These are phyloP conservation scores for Gallinago paraguaiae DNA, from an alignment of 2,113 vertebrate genomes.

Conservation along the genomic window DNA sequence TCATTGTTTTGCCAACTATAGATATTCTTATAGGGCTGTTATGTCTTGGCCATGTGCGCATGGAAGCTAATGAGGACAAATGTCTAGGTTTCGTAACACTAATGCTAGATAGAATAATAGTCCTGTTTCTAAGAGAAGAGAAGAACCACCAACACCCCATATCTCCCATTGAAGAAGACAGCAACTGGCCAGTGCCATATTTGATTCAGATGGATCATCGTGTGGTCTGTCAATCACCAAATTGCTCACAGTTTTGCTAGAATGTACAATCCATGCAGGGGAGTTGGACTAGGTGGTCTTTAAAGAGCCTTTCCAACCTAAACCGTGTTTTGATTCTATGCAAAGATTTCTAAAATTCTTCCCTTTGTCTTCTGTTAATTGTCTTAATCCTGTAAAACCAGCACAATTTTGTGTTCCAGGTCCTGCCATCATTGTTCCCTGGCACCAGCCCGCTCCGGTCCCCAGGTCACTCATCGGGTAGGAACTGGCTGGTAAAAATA, in stretches of 20 bases:
- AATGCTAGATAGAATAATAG: neutral
- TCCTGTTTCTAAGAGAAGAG: neutral
- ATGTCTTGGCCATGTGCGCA: neutral
- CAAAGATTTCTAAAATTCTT: neutral
- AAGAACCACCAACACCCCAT: neutral
- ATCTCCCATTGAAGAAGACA: neutral
- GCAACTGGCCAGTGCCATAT: neutral
- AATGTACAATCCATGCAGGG: neutral
- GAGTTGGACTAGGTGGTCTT: neutral
- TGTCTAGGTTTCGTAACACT: neutral
- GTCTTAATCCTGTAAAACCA: neutral
- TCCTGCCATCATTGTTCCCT: neutral
- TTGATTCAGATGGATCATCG: neutral
- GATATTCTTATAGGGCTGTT: neutral
- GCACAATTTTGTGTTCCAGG: neutral
- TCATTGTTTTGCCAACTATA: constrained; percentile 45
- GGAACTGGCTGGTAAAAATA: neutral
- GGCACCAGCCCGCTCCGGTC: neutral
- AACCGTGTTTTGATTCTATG: neutral
- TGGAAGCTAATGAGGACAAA: neutral
- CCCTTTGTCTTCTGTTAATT: neutral
- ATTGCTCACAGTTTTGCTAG: neutral
- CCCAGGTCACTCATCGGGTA: neutral
- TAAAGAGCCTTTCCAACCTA: neutral
- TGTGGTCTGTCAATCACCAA: neutral